Base-by-base conservation (phyloP, 2,888 invertebrate genomes). In the Luperina nickerlii region DNA sequence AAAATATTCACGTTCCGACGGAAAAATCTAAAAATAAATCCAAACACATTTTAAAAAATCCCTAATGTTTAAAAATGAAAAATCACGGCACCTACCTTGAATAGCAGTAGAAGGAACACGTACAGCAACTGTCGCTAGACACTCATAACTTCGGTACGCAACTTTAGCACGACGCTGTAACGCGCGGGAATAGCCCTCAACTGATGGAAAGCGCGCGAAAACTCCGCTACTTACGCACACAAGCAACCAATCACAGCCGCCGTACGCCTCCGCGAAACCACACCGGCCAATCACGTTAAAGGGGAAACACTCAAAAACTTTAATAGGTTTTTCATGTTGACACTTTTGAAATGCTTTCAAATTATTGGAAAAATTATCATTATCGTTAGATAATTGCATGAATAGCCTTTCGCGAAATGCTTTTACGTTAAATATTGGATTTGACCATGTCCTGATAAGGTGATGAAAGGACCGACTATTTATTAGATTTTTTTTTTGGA, bases 121-220 rank as follows among this genome's bases (percentile, higher is more conserved):
- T 72, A 69, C 79, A 74, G 82, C 77, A 86, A 77, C 82, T 76
- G 87, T 79, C 88, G 89, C 85, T 91, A 94, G 86, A 88, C 92
- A 91, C 91, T 90, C 95, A 95, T 95, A 94, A 95, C 95, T 94
- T 94, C 87, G 87, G 87, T 85, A 85, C 86, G 90, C 75, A 91
- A 91, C 89, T 91, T 91, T 84, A 78, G 85, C 86, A 83, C 76
- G 83, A 88, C 80, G 80, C 80, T 77, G 83, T 79, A 84, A 83
- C 91, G 88, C 95, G 95, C 95, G 94, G 93, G 93, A 95, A 95
- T 90, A 92, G 82, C 87, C 84, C 88, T 79, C 92, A 93, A 96
- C 96, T 96, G 96, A 93, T 93, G 94, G 90, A 93, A 95, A 95
- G 89, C 95, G 94, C 96, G 96, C 94, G 92, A 96, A 96, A 96